phyloP scores from a whole-genome alignment of 2,113 vertebrate genomes.

The Hyperoodon ampullatus region DNA sequence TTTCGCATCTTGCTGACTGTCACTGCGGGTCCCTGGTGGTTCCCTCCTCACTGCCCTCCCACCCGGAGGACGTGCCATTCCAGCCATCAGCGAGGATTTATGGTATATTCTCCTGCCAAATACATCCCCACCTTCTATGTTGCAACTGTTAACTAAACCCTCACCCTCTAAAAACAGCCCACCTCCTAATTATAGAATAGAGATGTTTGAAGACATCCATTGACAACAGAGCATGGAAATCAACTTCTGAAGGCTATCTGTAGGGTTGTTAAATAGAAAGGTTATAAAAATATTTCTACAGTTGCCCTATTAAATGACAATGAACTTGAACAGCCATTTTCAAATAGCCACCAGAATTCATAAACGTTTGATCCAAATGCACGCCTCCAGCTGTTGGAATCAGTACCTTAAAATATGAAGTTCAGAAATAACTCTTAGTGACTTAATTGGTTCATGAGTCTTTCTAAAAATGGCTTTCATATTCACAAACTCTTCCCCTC shows the following conservation, averaged over 20 bases:
- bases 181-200: not conserved
- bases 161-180: not conserved
- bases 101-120: not conserved
- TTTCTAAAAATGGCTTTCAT: slow-evolving; percentile 29
- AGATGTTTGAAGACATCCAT: not conserved
- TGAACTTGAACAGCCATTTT: not conserved
- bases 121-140: not conserved
- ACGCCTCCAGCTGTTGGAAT: not conserved
- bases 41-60: not conserved
- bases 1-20: not conserved
- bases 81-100: not conserved
- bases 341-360: not conserved
- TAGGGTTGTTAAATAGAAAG: not conserved
- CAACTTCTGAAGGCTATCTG: not conserved
- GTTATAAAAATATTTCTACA: not conserved
- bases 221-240: not conserved
- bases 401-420: slow-evolving; percentile 1
- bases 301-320: not conserved
- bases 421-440: slow-evolving; percentile 49
- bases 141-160: not conserved
- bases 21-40: not conserved
- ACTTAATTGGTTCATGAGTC: not conserved
- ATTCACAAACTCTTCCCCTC: not conserved
- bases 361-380: not conserved
- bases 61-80: not conserved